Evolutionary conservation across 2,113 vertebrate species (phyloP).

Genomic region (Elaphurus davidianus): DNA sequence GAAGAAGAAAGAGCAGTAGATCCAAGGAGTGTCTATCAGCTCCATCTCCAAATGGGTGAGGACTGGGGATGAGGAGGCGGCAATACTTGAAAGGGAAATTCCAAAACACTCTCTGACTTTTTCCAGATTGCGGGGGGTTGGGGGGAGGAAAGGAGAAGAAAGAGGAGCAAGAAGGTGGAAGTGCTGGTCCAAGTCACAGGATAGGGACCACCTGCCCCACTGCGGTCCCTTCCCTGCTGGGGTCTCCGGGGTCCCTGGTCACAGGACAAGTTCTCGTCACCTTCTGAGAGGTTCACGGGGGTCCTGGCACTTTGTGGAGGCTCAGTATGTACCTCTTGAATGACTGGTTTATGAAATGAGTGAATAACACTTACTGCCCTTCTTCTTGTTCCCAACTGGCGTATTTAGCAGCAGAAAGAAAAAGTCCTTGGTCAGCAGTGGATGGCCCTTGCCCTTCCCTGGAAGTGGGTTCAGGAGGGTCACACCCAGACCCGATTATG

Average conservation of each 20-base stretch:
- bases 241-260: too few species aligned
- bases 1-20: neutral
- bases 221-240: neutral
- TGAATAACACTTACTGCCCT: neutral
- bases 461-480: neutral
- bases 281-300: rapidly evolving
- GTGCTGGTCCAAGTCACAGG: neutral
- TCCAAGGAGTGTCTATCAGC: too few species aligned
- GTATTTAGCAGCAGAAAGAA: neutral
- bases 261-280: neutral
- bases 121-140: neutral
- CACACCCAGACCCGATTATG: neutral
- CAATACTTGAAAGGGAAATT: neutral
- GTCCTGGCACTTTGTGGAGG: neutral
- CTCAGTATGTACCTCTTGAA: neutral
- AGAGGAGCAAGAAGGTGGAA: neutral
- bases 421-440: neutral
- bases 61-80: rapidly evolving
- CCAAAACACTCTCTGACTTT: neutral
- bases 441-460: neutral
- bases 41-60: neutral
- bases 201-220: too few species aligned
- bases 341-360: neutral
- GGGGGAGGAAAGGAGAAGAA: neutral
- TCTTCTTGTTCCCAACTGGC: neutral